Percentiles rank a stretch among this genome's conserved stretches.
These are phyloP conservation scores for Metalampra italica DNA, from an alignment of 2,888 invertebrate genomes.

Conservation along the genomic window DNA sequence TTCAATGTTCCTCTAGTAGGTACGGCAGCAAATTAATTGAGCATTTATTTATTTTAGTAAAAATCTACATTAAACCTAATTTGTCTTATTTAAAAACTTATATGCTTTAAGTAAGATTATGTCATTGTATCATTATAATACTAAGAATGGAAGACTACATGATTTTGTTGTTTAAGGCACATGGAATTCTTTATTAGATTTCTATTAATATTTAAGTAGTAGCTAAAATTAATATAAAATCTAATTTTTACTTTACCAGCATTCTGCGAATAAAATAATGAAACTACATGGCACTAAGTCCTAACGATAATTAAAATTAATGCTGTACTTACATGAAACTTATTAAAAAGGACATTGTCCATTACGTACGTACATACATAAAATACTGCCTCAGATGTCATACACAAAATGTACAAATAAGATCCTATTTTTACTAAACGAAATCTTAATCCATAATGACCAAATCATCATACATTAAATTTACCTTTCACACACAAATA, in stretches of 20 bases:
- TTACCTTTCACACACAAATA: conserved; percentile 1
- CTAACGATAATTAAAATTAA: conserved; percentile 25
- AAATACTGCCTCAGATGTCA: conserved; percentile 77
- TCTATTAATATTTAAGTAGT: conserved; percentile 4
- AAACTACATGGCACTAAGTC: conserved; percentile 46
- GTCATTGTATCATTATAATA: neutral
- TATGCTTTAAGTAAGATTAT: neutral
- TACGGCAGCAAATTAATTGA: conserved; percentile 21
- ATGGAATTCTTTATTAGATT: conserved; percentile 38
- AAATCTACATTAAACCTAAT: neutral
- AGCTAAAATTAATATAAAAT: neutral
- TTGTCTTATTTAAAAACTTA: neutral
- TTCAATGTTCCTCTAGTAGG: too few relatives aligned
- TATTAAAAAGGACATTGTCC: conserved; percentile 35
- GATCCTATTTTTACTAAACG: neutral
- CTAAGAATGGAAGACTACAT: conserved; percentile 59
- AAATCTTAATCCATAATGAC: neutral
- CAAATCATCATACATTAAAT: too few relatives aligned
- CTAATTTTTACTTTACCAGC: neutral
- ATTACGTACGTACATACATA: conserved; percentile 42
- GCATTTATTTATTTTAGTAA: conserved; percentile 17
- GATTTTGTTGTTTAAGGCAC: conserved; percentile 76
- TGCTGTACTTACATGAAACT: conserved; percentile 32
- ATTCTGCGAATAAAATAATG: neutral
- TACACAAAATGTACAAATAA: conserved; percentile 35